Base-by-base conservation (phyloP, 2,888 invertebrate species). In the Caenorhabditis auriculariae region DNA sequence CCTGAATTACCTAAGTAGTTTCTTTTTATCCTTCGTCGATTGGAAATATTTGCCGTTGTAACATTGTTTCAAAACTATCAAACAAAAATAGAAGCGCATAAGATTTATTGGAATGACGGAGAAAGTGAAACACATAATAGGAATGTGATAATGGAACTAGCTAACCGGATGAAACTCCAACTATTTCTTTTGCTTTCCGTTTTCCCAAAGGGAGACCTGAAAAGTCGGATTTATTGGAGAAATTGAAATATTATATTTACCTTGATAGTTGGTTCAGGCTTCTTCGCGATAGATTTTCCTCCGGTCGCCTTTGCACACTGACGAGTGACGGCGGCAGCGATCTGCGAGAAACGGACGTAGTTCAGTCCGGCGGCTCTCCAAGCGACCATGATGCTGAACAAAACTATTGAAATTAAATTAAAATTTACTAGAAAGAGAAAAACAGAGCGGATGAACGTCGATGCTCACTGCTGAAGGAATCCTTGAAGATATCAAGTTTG, bases 261-360 rank as follows among this genome's bases (percentile, higher is more conserved):
- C 55, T 63, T 66, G 89, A 75, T 42, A 91, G 90, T 1, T 5
- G 66, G 28, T 27, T 60, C 69, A 35, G 62, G 42, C 28, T 63
- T 58, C 47, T 58, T 62, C 24, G 29, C 60, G 6, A 45, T 38
- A n/a, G 51, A 53, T 41, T 62, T 57, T 52, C 52, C 55, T 48
- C 48, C 51, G 21, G 24, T 15, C 21, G 88, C 83, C 83, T 93
- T 93, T 74, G 94, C 83, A 15, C 91, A 87, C 81, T 88, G 87
- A 60, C 94, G 87, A 54, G 94, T 85, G 46, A 67, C 56, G 27
- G 58, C 54, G 24, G 94, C 93, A 78, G 93, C 93, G 81, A 95
- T 91, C 83, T 89, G 90, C 59, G 94, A 95, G 85, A 90, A 95
- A 85, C 91, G 91, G 84, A 95, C 90, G 87, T 95, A 95, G 86